Base-by-base conservation (phyloP, 2,113 vertebrate genomes). In the Semnopithecus entellus region DNA sequence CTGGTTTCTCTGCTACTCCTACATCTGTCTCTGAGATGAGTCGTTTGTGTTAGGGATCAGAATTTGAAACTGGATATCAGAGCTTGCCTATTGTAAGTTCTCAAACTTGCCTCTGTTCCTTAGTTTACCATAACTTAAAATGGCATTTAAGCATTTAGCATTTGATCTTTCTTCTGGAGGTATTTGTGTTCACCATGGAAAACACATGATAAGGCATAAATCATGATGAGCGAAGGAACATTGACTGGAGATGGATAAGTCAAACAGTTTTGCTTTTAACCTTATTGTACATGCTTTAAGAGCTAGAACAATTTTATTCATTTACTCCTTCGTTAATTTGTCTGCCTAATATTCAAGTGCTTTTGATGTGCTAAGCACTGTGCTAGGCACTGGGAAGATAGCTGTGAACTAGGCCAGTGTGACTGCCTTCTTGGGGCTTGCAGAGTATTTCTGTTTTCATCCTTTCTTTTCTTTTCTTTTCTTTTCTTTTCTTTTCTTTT, bases 371-470 rank as follows among this genome's bases (percentile, higher is more conserved):
- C 68, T 9, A 25, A 68, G 61, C n/a, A 0, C 35, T 48, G 23
- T 38, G 13, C 59, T 5, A 23, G 66, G 25, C n/a, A 1, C 90
- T 64, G n/a, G 35, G 68, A 20, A 88, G n/a, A 8, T 2, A 59
- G 10, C 55, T 7, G 0, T 35, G 6, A 35, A 6, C 43, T 32
- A 23, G 6, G 8, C 30, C 30, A 32, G 5, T 18, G 0, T 10
- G 45, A 32, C 57, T 55, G 68, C 16, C 8, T 90, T 64, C 57
- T 43, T 2, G 7, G 45, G 59, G 22, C 40, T 35, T 17, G 6
- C 13, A 23, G 48, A 43, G 0, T 17, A 11, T 14, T 45, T 11
- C 27, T 32, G 0, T 75, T 43, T 61, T 18, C 59, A 0, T 48
- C 3, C 23, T 91, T 82, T n/a, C n/a, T n/a, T n/a, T n/a, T n/a